Base-by-base conservation (phyloP, 2,113 vertebrate species). In the Apteryx owenii region DNA sequence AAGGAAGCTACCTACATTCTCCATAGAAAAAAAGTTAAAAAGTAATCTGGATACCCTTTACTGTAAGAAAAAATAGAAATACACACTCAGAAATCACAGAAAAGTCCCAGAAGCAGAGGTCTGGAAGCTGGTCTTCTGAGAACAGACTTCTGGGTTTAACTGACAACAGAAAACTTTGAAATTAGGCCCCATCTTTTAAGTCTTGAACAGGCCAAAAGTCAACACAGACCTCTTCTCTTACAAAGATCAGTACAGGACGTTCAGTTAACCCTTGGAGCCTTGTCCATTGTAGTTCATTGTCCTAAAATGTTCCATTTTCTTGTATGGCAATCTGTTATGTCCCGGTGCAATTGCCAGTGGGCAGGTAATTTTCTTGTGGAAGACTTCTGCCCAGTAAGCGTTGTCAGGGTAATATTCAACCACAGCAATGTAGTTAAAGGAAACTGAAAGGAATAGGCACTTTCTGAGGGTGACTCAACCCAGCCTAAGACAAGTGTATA, bases 331-430 rank as follows among this genome's bases (percentile, higher is more conserved):
- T 78, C 83, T 81, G 77, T 81, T 91, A 65, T 8, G 84, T 7
- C 53, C 48, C 22, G 2, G 23, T 60, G 61, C 46, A 77, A 85
- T 76, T 33, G 6, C 73, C 48, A 72, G 56, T 19, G 94, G 89
- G 75, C 81, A 95, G 73, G 51, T 64, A 89, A 91, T 89, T 93
- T 95, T 89, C 66, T 69, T 69, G 51, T 23, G 61, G 46, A 95
- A 91, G 81, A 72, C 65, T 93, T 72, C n/a, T 61, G 85, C 81
- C 84, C 29, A 65, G 56, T 80, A 80, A 82, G 48, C 0, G 0
- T 48, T 82, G n/a, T 72, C 66, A 70, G 51, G 51, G 36, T 22
- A 91, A 89, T 95, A 85, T 56, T 65, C 73, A 81, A 56, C 61
- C 25, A 56, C 46, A 89, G 46, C 66, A 62, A 82, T n/a, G 48